These are phyloP conservation scores for Peribatodes rhomboidaria DNA, from an alignment of 2,888 invertebrate species.

Conservation along the genomic window DNA sequence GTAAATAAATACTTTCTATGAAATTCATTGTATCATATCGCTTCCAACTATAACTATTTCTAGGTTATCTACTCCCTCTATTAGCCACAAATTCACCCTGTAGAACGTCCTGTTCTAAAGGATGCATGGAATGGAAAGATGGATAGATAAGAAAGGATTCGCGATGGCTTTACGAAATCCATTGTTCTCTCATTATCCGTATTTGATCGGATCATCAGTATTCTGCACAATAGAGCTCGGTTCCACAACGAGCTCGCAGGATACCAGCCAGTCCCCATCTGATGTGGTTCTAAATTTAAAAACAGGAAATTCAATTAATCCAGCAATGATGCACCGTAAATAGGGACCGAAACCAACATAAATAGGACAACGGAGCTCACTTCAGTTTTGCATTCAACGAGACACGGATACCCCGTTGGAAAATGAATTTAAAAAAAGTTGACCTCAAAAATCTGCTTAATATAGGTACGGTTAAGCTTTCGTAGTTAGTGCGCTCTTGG, in stretches of 20 bases:
- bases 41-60: too few species aligned
- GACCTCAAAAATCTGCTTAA: slow-evolving; percentile 65
- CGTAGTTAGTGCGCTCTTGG: slow-evolving; percentile 44
- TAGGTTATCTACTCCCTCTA: too few species aligned
- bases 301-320: slow-evolving; percentile 84
- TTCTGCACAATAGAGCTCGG: not conserved
- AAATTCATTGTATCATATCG: too few species aligned
- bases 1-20: too few species aligned
- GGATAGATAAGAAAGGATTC: too few species aligned
- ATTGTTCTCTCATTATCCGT: not conserved
- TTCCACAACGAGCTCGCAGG: slow-evolving; percentile 22
- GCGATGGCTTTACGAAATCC: not conserved
- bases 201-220: not conserved
- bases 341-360: slow-evolving; percentile 66
- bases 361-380: slow-evolving; percentile 76
- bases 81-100: too few species aligned
- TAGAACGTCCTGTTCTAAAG: too few species aligned
- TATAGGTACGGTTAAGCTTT: slow-evolving; percentile 51
- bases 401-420: slow-evolving; percentile 46
- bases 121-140: too few species aligned
- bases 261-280: slow-evolving; percentile 46
- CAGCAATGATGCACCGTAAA: slow-evolving; percentile 78
- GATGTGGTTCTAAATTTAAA: slow-evolving; percentile 73
- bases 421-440: slow-evolving; percentile 67
- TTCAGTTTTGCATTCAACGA: slow-evolving; percentile 72